Evolutionary conservation across 1,140 invertebrate genomes (phyloP).

Genomic region (Camponotus pennsylvanicus): DNA sequence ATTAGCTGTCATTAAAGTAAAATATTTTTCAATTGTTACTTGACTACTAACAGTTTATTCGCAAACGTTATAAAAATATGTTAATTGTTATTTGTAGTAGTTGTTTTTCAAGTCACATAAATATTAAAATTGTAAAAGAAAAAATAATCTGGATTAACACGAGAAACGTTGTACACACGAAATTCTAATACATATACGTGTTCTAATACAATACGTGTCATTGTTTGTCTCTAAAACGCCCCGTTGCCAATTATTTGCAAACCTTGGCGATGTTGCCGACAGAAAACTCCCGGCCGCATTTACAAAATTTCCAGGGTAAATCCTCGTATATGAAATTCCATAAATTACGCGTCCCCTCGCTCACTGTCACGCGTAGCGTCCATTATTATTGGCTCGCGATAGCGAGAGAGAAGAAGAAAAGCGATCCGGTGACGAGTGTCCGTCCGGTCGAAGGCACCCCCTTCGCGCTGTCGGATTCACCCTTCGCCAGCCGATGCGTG

Average conservation of each 20-base stretch:
- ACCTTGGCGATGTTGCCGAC: constrained; percentile 2
- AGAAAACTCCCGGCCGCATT: constrained; percentile 33
- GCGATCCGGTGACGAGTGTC: constrained; percentile 68
- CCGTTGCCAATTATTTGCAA: constrained; percentile 34
- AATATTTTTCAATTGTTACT: neutral
- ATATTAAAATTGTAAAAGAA: neutral
- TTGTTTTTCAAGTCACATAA: neutral
- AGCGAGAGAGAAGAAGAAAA: constrained; percentile 32
- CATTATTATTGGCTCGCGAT: constrained; percentile 62
- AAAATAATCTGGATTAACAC: neutral
- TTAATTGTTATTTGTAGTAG: neutral
- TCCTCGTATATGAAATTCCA: constrained; percentile 68
- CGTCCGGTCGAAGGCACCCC: constrained; percentile 70
- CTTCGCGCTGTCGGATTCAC: constrained; percentile 65
- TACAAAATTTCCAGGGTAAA: constrained; percentile 59
- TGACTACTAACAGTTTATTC: neutral
- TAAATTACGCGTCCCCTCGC: constrained; percentile 65
- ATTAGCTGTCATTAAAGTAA: neutral
- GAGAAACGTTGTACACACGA: neutral
- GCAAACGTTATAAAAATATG: neutral
- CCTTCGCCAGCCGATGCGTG: constrained; percentile 68
- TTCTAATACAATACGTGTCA: neutral
- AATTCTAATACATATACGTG: neutral
- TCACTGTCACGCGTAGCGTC: constrained; percentile 17
- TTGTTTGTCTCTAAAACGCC: neutral